Base-by-base conservation (phyloP, 2,888 invertebrate genomes). In the Tenthredo livida region DNA sequence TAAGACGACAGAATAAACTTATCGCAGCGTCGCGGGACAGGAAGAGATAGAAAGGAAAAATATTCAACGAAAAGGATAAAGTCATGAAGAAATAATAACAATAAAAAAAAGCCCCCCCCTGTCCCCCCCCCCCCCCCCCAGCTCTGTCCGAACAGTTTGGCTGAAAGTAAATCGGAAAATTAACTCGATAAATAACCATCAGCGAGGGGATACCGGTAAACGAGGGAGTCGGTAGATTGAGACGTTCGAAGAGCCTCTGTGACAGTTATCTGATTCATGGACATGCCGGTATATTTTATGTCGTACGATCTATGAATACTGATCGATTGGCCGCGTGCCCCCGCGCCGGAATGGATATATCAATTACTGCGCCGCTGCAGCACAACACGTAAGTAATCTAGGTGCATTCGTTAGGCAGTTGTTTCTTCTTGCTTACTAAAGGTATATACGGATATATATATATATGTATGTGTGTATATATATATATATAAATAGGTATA, bases 201-300 rank as follows among this genome's bases (percentile, higher is more conserved):
- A 6, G 12, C 21, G 85, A 80, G 85, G 67, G 75, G 86, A 84
- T 86, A 87, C 86, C 86, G 85, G 87, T 86, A 85, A 85, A 84
- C 70, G 86, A 73, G 78, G 87, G 84, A 87, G 67, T 83, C 87
- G 88, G 87, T 90, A 90, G 92, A 93, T 93, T 93, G 93, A 93
- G 93, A 93, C 93, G 92, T 93, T 91, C 91, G 88, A 88, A 88
- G 89, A 92, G 90, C 91, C 90, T 89, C 92, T 90, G 92, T 92
- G 93, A 93, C 93, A 93, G 93, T 93, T 93, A 93, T 93, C 93
- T 93, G 93, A 93, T 93, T 93, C 93, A 93, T 93, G 93, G 93
- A 93, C 93, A 93, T 93, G 91, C 92, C 93, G 91, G 91, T 92
- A 92, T 93, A 93, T 93, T 93, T 93, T 93, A 93, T 93, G 91